Conservation (phyloP, 2,113 vertebrate species). For the Gopherus evgoodei region DNA sequence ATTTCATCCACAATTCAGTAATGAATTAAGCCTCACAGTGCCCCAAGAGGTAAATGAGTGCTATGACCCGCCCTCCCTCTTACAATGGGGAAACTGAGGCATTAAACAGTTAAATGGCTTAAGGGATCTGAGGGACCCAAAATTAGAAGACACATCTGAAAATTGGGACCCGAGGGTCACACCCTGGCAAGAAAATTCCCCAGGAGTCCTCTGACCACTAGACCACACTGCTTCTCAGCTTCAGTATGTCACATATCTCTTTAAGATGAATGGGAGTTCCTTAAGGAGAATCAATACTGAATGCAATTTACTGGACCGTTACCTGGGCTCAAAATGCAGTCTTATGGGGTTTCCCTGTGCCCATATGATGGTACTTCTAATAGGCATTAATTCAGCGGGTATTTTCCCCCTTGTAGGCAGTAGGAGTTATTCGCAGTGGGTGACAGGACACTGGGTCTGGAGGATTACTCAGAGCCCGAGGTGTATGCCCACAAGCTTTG, state of each 20-base stretch:
- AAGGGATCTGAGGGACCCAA: no score
- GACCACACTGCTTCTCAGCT: constrained; percentile 23
- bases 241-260: constrained; percentile 22
- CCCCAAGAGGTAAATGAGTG: background rate
- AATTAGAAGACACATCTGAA: no score
- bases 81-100: background rate
- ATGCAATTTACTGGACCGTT: background rate
- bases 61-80: background rate
- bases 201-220: constrained; percentile 53
- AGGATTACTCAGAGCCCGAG: background rate
- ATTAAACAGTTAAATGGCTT: background rate
- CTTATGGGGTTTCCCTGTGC: constrained; percentile 39
- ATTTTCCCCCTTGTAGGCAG: constrained; percentile 11
- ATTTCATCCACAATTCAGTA: background rate
- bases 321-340: background rate
- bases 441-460: background rate
- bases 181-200: background rate
- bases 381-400: background rate
- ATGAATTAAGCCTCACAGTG: background rate
- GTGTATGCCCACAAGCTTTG: background rate
- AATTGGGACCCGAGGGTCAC: no score
- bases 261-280: background rate
- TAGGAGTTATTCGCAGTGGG: background rate
- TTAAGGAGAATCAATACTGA: constrained; percentile 21
- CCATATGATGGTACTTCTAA: background rate